phyloP scores from a whole-genome alignment of 2,888 invertebrate genomes.

The Acanthococcus lagerstroemiae region DNA sequence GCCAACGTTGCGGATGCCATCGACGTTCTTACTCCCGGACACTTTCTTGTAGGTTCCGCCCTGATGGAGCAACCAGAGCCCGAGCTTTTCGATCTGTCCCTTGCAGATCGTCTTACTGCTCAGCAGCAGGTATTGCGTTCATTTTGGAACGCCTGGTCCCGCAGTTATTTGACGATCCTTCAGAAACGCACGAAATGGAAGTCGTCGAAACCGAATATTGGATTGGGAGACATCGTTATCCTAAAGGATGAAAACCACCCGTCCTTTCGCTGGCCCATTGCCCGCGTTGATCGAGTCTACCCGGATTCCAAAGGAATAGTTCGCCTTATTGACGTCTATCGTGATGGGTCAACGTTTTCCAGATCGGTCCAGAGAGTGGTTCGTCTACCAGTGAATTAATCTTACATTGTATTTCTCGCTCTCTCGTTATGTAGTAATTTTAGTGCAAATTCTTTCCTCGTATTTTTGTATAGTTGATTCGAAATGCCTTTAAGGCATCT shows the following conservation, averaged over 20 bases:
- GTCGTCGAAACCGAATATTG: neutral
- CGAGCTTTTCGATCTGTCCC: neutral
- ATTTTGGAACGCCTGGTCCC: conserved; percentile 20
- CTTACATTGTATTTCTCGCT: neutral
- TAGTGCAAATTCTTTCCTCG: too few relatives aligned
- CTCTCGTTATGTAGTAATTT: too few relatives aligned
- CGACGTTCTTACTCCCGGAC: conserved; percentile 32
- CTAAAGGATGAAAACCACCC: conserved; percentile 2
- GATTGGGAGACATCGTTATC: conserved; percentile 12
- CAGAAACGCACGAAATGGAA: conserved; percentile 19
- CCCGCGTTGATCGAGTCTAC: neutral
- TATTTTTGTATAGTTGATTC: too few relatives aligned
- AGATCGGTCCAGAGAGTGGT: conserved; percentile 7
- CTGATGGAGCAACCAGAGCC: neutral
- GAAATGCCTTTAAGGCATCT: too few relatives aligned
- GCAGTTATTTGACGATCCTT: conserved; percentile 1
- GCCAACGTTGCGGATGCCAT: neutral
- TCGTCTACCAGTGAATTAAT: neutral
- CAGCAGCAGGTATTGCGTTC: neutral
- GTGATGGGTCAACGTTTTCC: neutral
- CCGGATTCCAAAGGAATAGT: conserved; percentile 3
- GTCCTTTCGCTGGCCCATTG: conserved; percentile 5
- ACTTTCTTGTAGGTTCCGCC: conserved; percentile 23
- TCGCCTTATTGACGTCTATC: neutral
- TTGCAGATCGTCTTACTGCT: neutral